A percentile compares a stretch with the other conserved stretches of the same genome.
Conservation (phyloP, 2,888 invertebrate species). For the Tupiocoris notatus region DNA sequence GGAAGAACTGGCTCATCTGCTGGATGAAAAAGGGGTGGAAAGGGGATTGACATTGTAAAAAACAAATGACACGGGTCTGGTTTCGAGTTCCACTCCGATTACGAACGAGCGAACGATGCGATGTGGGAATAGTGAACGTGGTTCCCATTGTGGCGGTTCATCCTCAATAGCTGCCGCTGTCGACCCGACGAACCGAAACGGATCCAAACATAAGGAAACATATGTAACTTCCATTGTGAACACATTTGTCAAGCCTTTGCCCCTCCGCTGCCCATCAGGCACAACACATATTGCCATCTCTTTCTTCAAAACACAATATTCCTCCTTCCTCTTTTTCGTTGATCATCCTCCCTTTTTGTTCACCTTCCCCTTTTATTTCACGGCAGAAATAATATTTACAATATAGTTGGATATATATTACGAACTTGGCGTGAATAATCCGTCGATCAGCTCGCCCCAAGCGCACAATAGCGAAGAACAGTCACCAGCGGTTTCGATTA, state of each 20-base stretch:
- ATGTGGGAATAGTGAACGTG: conserved; percentile 47
- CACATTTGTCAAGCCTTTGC: conserved; percentile 35
- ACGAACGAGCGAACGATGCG: conserved; percentile 13
- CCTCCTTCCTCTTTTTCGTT: not conserved
- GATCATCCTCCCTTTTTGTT: not conserved
- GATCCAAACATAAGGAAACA: conserved; percentile 47
- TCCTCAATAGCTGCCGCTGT: conserved; percentile 29
- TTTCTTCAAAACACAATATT: not conserved
- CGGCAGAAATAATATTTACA: conserved; percentile 49
- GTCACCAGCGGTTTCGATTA: conserved; percentile 3
- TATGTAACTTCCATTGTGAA: conserved; percentile 43
- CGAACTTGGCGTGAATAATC: conserved; percentile 46
- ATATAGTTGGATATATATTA: conserved; percentile 49
- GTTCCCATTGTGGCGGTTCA: conserved; percentile 42
- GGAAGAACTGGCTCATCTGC: no score
- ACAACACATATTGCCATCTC: not conserved
- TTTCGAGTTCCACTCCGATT: conserved; percentile 44
- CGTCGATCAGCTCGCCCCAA: not conserved
- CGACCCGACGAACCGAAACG: conserved; percentile 42
- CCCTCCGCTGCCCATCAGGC: conserved; percentile 5
- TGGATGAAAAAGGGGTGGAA: no score
- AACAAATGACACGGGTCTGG: conserved; percentile 38
- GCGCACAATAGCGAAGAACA: conserved; percentile 17
- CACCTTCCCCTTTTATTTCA: not conserved
- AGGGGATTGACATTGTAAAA: conserved; percentile 27